Evolutionary conservation across 92 coral and sea anemone species (phyloP).

Genomic region (Chrysogorgia sp.): DNA sequence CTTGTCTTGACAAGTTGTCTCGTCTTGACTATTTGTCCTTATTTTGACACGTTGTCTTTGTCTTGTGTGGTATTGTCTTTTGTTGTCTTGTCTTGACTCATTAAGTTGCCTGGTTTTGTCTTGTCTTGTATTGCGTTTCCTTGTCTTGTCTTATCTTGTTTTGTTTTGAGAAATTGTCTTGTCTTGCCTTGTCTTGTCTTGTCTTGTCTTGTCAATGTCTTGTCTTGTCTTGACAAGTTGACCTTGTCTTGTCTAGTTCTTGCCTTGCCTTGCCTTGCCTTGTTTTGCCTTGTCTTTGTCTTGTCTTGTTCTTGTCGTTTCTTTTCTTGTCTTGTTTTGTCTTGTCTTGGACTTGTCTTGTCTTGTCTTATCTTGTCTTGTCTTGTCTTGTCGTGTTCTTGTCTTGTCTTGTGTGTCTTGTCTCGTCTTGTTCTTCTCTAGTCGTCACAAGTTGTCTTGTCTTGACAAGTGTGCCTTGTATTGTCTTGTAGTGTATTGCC

Average conservation of each 20-base stretch:
- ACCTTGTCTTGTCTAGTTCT: slow-evolving; percentile 14
- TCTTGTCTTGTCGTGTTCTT: no score
- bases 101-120: not conserved
- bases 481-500: no score
- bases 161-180: no score
- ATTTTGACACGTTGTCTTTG: not conserved
- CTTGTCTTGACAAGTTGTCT: no score
- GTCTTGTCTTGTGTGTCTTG: no score
- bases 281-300: no score
- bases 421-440: not conserved
- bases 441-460: not conserved
- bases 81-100: not conserved
- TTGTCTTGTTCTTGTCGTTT: no score
- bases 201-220: not conserved
- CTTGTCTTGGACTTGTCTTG: no score
- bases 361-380: no score
- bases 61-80: not conserved
- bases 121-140: not conserved
- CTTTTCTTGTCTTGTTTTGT: no score
- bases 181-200: not conserved
- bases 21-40: not conserved
- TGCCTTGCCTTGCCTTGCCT: slow-evolving; percentile 8
- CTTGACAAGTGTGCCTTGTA: not conserved
- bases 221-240: no score
- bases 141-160: no score